Conservation (phyloP, 2,888 invertebrate genomes). For the Cybosia mesomella region DNA sequence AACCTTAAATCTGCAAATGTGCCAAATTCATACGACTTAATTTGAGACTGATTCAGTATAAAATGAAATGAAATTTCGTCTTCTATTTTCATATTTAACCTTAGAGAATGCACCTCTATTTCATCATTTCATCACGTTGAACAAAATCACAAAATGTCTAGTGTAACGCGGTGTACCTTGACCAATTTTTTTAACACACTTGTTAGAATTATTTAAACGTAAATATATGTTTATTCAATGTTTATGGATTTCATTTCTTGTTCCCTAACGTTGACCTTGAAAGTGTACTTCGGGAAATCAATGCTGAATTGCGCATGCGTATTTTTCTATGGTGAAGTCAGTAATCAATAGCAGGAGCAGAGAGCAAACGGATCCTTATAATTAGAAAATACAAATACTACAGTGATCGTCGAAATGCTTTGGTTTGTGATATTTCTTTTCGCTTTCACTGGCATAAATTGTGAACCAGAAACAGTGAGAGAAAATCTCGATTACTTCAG, state of each 20-base stretch:
- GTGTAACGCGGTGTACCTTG: constrained; percentile 47
- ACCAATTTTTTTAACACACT: constrained; percentile 62
- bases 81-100: constrained; percentile 79
- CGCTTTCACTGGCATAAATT: constrained; percentile 61
- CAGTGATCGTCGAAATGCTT: constrained; percentile 65
- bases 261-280: constrained; percentile 68
- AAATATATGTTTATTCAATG: constrained; percentile 67
- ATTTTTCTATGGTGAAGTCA: constrained; percentile 45
- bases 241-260: constrained; percentile 61
- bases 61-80: constrained; percentile 77
- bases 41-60: constrained; percentile 81
- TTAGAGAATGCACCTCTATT: constrained; percentile 57
- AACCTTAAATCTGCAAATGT: constrained; percentile 54
- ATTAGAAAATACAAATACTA: constrained; percentile 65
- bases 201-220: constrained; percentile 70
- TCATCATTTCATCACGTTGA: constrained; percentile 50
- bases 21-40: constrained; percentile 73
- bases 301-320: constrained; percentile 74
- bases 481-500: constrained; percentile 82
- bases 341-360: constrained; percentile 75
- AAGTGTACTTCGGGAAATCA: constrained; percentile 51
- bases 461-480: constrained; percentile 82
- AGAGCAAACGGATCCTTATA: constrained; percentile 61
- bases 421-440: constrained; percentile 61
- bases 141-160: constrained; percentile 37